Evolutionary conservation across 2,113 vertebrate species (phyloP), one percentile per base, ranked within the genome.

Genomic region (Cephalopterus ornatus): DNA sequence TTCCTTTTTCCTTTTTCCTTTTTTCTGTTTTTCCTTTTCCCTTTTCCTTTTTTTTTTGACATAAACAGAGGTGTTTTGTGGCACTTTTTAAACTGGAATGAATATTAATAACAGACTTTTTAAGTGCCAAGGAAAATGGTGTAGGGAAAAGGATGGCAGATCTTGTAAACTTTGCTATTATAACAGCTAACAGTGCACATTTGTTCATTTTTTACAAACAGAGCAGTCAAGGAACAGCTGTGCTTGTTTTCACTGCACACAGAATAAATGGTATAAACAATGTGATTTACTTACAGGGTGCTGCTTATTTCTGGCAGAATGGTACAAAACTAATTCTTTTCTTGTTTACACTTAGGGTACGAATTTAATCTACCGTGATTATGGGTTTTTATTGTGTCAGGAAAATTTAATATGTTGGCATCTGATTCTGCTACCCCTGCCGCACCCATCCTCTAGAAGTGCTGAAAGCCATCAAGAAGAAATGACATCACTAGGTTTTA

Each of bases 281-380:
- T 84, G 42, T 50, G 85, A 92, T 95, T 94, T 97, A 94, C 68
- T 96, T 95, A 95, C 14, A 86, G 17, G 33, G 49, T 79, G 67
- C 71, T 97, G 88, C 75, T 84, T 89, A 95, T 84, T 94, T 97
- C 93, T 97, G 88, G 67, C 88, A 97, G 88, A 96, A 97, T 83
- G 27, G 22, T 15, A 32, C 90, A 97, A 96, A 97, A 89, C 67
- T 92, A 78, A 58, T 68, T 90, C 71, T 95, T 96, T 87, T 58
- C 63, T 92, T 80, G 41, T 85, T 89, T 95, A 74, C 67, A 84
- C 61, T 93, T 95, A 76, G 70, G 30, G 46, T 90, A 78, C 92
- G 10, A 94, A 97, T 96, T 97, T 65, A 94, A 41, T 97, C 77
- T 97, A 49, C 80, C 42, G 22, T 61, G 52, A 95, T 91, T 96